phyloP scores from a whole-genome alignment of 1,140 invertebrate genomes.

The Bombus ignitus region DNA sequence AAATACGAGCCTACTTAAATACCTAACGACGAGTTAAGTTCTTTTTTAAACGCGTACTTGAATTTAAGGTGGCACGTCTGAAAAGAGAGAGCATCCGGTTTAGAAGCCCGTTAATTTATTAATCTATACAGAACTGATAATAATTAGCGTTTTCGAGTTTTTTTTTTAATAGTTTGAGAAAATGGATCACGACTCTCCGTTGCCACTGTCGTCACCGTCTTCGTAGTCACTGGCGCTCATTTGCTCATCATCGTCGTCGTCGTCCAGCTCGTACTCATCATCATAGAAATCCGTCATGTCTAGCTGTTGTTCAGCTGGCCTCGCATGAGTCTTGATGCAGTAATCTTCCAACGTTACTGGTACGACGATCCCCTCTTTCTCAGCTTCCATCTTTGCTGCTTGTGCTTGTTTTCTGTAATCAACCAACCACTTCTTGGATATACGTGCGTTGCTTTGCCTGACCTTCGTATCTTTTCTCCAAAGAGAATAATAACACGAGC shows the following conservation, averaged over 20 bases:
- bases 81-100: slow-evolving; percentile 67
- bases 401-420: slow-evolving; percentile 95
- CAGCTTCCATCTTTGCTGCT: slow-evolving; percentile 96
- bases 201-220: slow-evolving; percentile 91
- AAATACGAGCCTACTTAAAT: slow-evolving; percentile 22
- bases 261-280: slow-evolving; percentile 93
- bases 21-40: neutral
- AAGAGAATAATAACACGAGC: neutral
- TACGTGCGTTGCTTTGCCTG: too few species aligned
- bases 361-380: slow-evolving; percentile 97
- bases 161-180: slow-evolving; percentile 64
- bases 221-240: slow-evolving; percentile 86
- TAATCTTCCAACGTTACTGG: slow-evolving; percentile 99
- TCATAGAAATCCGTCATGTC: slow-evolving; percentile 97
- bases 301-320: slow-evolving; percentile 89
- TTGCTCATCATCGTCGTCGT: slow-evolving; percentile 87
- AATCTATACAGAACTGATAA: slow-evolving; percentile 75
- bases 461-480: neutral
- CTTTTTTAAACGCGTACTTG: slow-evolving; percentile 28
- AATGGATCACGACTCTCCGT: slow-evolving; percentile 87
- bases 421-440: neutral
- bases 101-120: slow-evolving; percentile 78
- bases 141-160: slow-evolving; percentile 59
- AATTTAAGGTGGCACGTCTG: slow-evolving; percentile 52
- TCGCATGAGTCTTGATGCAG: slow-evolving; percentile 95